Evolutionary conservation across 2,113 vertebrate genomes (phyloP), one percentile per base, ranked within the genome.

Genomic region (Hippocampus guttulatus): DNA sequence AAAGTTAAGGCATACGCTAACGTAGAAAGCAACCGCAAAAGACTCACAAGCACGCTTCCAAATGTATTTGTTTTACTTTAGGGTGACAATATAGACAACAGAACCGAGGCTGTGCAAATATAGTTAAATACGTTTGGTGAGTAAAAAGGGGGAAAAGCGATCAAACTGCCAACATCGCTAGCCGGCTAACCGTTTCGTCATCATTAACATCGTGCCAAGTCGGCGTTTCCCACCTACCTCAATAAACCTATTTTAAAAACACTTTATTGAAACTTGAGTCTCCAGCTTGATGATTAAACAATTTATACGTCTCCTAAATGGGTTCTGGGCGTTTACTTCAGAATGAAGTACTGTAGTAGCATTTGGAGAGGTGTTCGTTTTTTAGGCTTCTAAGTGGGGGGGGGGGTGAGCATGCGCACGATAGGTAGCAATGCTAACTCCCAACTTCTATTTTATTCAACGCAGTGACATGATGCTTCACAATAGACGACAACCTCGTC

Each of bases 361-460:
- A 21, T 43, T 67, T 81, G 85, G 81, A 76, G 76, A 62, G 2
- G 9, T 70, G 85, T 86, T 76, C 85, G 83, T 72, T 10, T 1
- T 21, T 54, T 33, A 68, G 11, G 54, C 62, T 74, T 16, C 1
- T 23, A 45, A 15, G 18, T 49, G 15, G 52, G 54, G 49, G 33
- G 58, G 33, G 18, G 47, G 54, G 43, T 89, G 82, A 84, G 85
- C 85, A 83, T 85, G 88, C 75, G 79, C 80, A 78, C 61, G 84
- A 76, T 78, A 79, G 57, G 75, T 87, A 88, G 83, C 84, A 65
- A 41, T 5, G 72, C 76, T 82, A 86, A 70, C 78, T 70, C 40
- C 68, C 81, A 68, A 62, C 70, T 61, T 62, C 30, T 67, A 16
- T 61, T 30, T 49, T 68, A n/a, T 27, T 74, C 57, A 40, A 64